Evolutionary conservation across 2,797 vertebrate genomes (phyloP), one percentile per base, ranked within the genome.

Genomic region (Sebastes oblongus): DNA sequence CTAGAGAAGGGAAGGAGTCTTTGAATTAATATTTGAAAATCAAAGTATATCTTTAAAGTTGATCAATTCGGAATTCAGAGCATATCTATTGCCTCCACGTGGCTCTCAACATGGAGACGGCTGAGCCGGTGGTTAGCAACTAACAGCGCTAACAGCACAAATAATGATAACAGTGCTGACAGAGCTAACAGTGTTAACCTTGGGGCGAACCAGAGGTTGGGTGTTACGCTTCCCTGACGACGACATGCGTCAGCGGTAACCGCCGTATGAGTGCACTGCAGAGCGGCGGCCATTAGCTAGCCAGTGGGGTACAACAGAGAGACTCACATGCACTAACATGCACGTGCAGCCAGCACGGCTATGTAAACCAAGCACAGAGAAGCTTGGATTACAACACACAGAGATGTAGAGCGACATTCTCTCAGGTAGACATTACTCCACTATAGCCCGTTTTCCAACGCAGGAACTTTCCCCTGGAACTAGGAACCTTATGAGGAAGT

Each of bases 1-100:
- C 42, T 46, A 25, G 27, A 39, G 72, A 6, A 11, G 13, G 39
- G 59, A 8, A 10, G 34, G 13, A 71, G 24, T 61, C 36, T 83
- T 61, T 71, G 60, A 62, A 68, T 79, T 67, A 46, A 82, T 80
- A 29, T 72, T 80, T 81, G 18, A 82, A 67, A 82, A 75, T 32
- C 42, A 59, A 39, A 83, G 66, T 16, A 29, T 54, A 50, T 69
- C n/a, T 62, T 32, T 32, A 32, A 20, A 32, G 29, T 20, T 32
- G 59, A 30, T 36, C 32, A 12, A 14, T 24, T 4, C 13, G 4
- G 8, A 64, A 39, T 64, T 39, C 32, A 39, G 61, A 64, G 61
- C 61, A 62, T 34, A 22, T 62, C 20, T 64, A 16, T 24, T 32
- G 12, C 10, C 30, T 12, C 20, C 60, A 62, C 18, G 3, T n/a